These are phyloP conservation scores for Pachyramphus minor DNA, from an alignment of 2,113 vertebrate genomes.

Conservation along the genomic window DNA sequence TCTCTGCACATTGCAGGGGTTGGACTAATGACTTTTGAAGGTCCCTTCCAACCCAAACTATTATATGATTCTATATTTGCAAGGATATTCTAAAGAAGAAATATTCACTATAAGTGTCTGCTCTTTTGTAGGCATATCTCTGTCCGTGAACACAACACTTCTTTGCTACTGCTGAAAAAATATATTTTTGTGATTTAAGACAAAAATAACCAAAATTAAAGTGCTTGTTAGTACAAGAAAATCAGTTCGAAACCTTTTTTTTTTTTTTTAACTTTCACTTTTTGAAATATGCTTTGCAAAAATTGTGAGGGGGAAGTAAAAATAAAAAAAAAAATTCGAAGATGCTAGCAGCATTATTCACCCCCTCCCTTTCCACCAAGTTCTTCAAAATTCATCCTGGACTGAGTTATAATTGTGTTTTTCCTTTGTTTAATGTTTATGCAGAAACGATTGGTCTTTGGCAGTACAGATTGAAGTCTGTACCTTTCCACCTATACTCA, in stretches of 20 bases:
- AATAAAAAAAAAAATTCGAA: not conserved
- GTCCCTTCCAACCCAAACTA: not conserved
- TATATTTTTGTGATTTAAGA: not conserved
- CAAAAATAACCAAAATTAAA: not conserved
- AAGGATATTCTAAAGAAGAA: not conserved
- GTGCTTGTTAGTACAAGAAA: not conserved
- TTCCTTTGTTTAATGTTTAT: not conserved
- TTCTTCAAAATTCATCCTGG: not conserved
- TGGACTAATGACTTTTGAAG: not conserved
- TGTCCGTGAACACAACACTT: not conserved
- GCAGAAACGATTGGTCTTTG: not conserved
- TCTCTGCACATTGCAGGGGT: not conserved
- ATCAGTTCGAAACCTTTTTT: not conserved
- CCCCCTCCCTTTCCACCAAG: accelerated
- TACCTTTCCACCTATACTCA: not conserved
- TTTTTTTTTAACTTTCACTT: not conserved
- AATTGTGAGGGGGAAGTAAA: not conserved
- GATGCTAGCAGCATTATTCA: not conserved
- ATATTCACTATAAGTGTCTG: not conserved
- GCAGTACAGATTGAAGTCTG: not conserved
- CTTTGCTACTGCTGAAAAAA: not conserved
- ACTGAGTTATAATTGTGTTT: not conserved
- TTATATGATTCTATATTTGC: not conserved
- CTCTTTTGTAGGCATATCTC: not conserved
- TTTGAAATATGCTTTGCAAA: not conserved